phyloP scores from a whole-genome alignment of 2,888 invertebrate species.

The Eupsilia transversa region DNA sequence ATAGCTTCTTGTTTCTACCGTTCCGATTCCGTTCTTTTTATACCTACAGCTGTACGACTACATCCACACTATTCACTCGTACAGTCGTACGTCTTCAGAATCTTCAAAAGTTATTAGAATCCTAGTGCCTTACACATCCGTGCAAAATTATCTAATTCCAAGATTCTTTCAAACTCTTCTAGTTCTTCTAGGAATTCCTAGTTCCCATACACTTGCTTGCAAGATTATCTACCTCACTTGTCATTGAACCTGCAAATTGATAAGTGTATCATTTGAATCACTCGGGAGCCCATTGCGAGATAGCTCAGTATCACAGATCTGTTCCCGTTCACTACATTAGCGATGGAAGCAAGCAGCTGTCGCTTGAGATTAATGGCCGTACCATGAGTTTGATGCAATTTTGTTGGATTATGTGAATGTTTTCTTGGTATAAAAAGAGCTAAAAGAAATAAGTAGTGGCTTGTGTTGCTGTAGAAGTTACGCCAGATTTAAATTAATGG shows the following conservation, averaged over 20 bases:
- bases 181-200: background rate
- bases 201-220: background rate
- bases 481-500: background rate
- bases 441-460: no score
- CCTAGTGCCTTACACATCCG: background rate
- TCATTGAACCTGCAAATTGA: slow-evolving; percentile 28
- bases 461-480: background rate
- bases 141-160: background rate
- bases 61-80: background rate
- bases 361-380: slow-evolving; percentile 65
- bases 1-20: background rate
- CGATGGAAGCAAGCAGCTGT: slow-evolving; percentile 75
- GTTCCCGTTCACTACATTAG: slow-evolving; percentile 78
- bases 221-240: slow-evolving; percentile 21
- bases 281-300: slow-evolving; percentile 40
- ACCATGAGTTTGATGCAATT: slow-evolving; percentile 60
- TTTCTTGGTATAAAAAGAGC: background rate
- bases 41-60: background rate
- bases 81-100: background rate
- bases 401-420: background rate
- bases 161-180: background rate
- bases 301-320: slow-evolving; percentile 74
- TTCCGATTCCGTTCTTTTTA: background rate
- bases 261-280: slow-evolving; percentile 50
- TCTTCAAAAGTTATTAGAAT: background rate